Conservation (phyloP, 1,140 invertebrate species). For the Pogonus chalceus region DNA sequence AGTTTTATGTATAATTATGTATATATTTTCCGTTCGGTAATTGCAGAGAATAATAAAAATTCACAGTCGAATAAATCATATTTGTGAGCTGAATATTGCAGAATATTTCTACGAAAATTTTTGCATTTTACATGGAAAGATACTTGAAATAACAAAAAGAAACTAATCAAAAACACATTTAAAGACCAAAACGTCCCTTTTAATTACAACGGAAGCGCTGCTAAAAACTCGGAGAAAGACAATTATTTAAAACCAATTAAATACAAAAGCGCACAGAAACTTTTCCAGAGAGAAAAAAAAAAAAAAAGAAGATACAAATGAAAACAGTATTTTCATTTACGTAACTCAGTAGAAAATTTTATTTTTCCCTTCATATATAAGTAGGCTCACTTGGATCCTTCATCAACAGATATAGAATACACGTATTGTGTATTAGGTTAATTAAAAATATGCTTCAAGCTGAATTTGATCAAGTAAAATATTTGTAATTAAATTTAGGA, state of each 20-base stretch:
- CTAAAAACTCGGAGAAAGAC: neutral
- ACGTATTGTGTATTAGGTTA: no score
- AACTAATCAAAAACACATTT: slow-evolving; percentile 4
- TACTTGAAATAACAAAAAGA: neutral
- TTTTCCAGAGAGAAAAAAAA: neutral
- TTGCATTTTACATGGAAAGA: neutral
- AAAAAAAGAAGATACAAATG: neutral
- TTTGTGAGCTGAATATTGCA: neutral
- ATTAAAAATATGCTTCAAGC: no score
- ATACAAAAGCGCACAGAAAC: neutral
- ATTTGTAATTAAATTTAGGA: no score
- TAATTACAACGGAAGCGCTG: neutral
- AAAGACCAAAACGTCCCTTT: neutral
- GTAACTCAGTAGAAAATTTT: no score
- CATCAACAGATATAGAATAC: no score
- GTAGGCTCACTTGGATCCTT: no score
- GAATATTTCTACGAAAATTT: neutral
- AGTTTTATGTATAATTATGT: no score
- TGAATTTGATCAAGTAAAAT: no score
- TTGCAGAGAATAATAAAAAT: no score
- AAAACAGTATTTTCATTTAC: no score
- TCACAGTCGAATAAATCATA: slow-evolving; percentile 5
- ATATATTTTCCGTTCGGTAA: no score
- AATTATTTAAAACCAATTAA: slow-evolving; percentile 7
- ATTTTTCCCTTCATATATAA: no score